Percentiles rank a stretch among this genome's conserved stretches.
Conservation (phyloP, 2,113 vertebrate genomes). For the Petrocephalus microphthalmus region DNA sequence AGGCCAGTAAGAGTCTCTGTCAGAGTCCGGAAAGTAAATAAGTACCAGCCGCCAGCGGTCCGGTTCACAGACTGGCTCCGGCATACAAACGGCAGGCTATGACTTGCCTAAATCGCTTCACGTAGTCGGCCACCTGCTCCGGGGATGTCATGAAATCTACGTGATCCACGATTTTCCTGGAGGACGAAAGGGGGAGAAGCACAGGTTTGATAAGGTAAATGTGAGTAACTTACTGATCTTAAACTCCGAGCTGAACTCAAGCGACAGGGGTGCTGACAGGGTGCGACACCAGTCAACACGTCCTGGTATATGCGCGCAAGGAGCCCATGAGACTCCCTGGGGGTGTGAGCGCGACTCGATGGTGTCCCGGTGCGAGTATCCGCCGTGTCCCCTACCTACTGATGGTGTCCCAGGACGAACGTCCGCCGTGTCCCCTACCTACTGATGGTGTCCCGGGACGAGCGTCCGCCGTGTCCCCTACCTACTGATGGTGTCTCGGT, state of each 20-base stretch:
- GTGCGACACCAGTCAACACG: background rate
- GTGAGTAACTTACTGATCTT: background rate
- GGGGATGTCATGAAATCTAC: constrained; percentile 95
- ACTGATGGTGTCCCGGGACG: no score
- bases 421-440: no score
- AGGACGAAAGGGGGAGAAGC: constrained; percentile 35
- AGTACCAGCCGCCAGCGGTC: background rate
- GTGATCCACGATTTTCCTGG: constrained; percentile 97
- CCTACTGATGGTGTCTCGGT: no score
- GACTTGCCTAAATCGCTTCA: constrained; percentile 90
- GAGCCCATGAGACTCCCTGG: background rate
- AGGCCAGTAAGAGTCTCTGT: constrained; percentile 95
- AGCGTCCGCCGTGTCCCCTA: no score
- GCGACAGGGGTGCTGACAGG: background rate
- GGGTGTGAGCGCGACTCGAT: background rate
- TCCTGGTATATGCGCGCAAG: background rate
- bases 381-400: background rate
- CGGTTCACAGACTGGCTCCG: background rate
- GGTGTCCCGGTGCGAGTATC: background rate
- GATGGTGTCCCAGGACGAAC: no score
- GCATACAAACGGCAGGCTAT: background rate
- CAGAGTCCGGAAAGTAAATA: constrained; percentile 19
- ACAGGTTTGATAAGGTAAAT: background rate
- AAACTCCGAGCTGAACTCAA: background rate
- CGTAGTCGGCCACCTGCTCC: constrained; percentile 94